A percentile compares a stretch with the other conserved stretches of the same genome.
Conservation (phyloP, 2,888 invertebrate species). For the Choreutis nemorana region DNA sequence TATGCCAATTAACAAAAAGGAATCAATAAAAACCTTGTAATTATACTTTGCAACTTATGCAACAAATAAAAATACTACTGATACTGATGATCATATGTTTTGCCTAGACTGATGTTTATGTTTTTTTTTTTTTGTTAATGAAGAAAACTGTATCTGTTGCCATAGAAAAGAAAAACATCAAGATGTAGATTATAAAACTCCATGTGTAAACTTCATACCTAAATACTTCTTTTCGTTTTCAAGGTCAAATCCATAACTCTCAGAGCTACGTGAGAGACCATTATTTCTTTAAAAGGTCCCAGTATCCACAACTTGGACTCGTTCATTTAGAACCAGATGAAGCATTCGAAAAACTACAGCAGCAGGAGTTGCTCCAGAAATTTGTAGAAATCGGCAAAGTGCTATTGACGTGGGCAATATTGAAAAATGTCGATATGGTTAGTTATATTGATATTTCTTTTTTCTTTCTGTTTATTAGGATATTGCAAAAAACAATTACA, state of each 20-base stretch:
- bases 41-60: not conserved
- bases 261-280: conserved; percentile 94
- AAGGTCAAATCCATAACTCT: conserved; percentile 96
- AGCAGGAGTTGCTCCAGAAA: conserved; percentile 90
- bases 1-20: conserved; percentile 2
- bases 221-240: not conserved
- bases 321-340: conserved; percentile 93
- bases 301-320: conserved; percentile 95
- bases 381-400: conserved; percentile 98
- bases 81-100: not conserved
- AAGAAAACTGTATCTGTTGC: too few relatives aligned
- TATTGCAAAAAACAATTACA: too few relatives aligned
- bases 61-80: not conserved
- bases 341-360: conserved; percentile 88
- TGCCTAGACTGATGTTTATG: not conserved
- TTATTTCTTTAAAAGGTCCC: conserved; percentile 95
- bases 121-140: too few relatives aligned
- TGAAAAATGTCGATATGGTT: conserved; percentile 92
- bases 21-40: too few relatives aligned
- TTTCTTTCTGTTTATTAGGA: too few relatives aligned
- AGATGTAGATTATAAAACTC: too few relatives aligned
- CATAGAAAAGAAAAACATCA: too few relatives aligned
- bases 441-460: too few relatives aligned
- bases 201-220: not conserved
- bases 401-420: conserved; percentile 87